Percentiles rank a stretch among this genome's conserved stretches.
These are phyloP conservation scores for Gymnothorax javanicus DNA, from an alignment of 2,797 vertebrate species.

Conservation along the genomic window DNA sequence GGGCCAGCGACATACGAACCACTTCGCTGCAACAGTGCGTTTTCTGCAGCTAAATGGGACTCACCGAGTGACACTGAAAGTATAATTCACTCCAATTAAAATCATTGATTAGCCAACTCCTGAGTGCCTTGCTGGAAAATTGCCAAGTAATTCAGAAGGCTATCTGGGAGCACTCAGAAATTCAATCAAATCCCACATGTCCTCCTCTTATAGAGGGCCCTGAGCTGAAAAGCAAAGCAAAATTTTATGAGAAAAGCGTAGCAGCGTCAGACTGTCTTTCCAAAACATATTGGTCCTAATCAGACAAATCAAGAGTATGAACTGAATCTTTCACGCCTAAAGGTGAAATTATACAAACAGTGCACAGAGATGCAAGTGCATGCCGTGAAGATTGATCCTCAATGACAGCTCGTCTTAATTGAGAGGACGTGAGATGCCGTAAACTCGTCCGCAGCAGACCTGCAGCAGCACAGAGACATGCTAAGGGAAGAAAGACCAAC, in stretches of 20 bases:
- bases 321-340: background rate
- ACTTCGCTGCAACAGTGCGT: background rate
- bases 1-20: background rate
- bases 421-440: background rate
- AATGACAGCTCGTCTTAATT: background rate
- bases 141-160: background rate
- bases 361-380: background rate
- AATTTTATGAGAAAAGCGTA: background rate
- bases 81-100: background rate
- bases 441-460: background rate
- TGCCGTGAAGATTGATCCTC: background rate
- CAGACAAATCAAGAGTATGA: background rate
- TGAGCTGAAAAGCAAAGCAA: background rate
- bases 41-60: background rate
- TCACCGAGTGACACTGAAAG: background rate
- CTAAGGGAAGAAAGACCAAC: background rate
- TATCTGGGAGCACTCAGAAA: background rate
- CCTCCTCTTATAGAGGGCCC: background rate
- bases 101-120: background rate
- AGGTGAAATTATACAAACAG: background rate
- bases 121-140: background rate
- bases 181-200: background rate
- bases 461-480: background rate
- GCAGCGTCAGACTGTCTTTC: background rate
- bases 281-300: background rate